Percentiles rank a stretch among this genome's conserved stretches.
These are phyloP conservation scores for Prunella strophiata DNA, from an alignment of 2,797 vertebrate genomes.

Conservation along the genomic window DNA sequence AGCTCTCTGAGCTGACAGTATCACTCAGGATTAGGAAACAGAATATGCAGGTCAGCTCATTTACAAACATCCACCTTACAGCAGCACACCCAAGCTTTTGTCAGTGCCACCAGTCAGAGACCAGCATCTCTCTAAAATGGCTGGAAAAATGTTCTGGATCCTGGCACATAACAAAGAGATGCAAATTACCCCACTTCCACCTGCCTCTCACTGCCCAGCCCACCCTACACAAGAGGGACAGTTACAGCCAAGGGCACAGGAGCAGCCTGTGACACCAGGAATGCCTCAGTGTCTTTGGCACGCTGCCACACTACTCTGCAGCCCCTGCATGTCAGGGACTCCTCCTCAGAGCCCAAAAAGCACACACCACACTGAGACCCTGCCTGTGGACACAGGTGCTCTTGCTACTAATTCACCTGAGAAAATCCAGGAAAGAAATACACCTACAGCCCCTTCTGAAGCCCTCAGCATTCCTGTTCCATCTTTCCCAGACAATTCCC, in stretches of 20 bases:
- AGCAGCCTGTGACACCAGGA: background rate
- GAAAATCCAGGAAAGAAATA: background rate
- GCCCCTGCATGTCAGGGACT: background rate
- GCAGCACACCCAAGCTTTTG: conserved; percentile 30
- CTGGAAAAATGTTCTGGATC: background rate
- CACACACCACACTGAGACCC: background rate
- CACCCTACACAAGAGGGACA: background rate
- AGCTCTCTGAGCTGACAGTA: conserved; percentile 63
- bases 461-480: background rate
- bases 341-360: background rate
- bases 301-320: accelerated
- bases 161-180: background rate
- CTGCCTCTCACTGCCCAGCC: background rate
- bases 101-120: background rate
- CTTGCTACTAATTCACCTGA: background rate
- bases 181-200: background rate
- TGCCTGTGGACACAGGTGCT: background rate
- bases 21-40: conserved; percentile 62
- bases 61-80: background rate
- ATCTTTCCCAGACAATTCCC: background rate
- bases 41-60: conserved; percentile 59
- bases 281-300: background rate
- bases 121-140: background rate
- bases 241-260: background rate
- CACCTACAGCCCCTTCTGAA: background rate